These are phyloP conservation scores for Drosophila baimaii DNA, from an alignment of 1,140 invertebrate genomes.

Conservation along the genomic window DNA sequence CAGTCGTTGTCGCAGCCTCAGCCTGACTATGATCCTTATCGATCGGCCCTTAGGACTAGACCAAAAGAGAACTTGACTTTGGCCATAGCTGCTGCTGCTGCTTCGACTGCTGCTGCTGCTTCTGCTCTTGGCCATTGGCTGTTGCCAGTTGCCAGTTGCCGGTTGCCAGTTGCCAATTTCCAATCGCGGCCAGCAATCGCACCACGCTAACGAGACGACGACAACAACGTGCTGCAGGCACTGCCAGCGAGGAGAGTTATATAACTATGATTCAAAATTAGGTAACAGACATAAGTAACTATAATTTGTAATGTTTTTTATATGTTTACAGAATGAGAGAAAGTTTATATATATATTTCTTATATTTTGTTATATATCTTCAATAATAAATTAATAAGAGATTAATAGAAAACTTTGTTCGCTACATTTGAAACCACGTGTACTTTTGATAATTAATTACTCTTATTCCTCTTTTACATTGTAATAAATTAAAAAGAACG, in stretches of 20 bases:
- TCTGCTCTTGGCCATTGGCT: conserved; percentile 47
- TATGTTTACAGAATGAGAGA: no score
- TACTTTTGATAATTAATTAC: no score
- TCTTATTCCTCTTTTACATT: no score
- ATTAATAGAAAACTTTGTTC: no score
- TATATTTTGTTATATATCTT: not conserved
- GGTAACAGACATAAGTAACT: no score
- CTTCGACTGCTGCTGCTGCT: conserved; percentile 26
- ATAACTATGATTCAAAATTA: conserved; percentile 22
- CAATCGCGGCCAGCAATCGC: conserved; percentile 76
- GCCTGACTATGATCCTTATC: conserved; percentile 73
- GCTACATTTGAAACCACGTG: no score
- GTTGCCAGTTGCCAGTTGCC: conserved; percentile 46
- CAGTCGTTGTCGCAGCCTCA: conserved; percentile 7
- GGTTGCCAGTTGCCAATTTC: conserved; percentile 74
- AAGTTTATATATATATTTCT: not conserved
- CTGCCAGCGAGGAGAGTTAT: conserved; percentile 50
- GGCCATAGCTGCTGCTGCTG: conserved; percentile 24
- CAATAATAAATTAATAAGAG: not conserved
- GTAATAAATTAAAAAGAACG: no score
- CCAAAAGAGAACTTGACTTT: conserved; percentile 59
- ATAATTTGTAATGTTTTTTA: not conserved
- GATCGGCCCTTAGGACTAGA: conserved; percentile 78
- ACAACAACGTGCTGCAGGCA: conserved; percentile 77
- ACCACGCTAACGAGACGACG: conserved; percentile 79